phyloP scores from a whole-genome alignment of 2,797 vertebrate species.

The Muscicapa striata region DNA sequence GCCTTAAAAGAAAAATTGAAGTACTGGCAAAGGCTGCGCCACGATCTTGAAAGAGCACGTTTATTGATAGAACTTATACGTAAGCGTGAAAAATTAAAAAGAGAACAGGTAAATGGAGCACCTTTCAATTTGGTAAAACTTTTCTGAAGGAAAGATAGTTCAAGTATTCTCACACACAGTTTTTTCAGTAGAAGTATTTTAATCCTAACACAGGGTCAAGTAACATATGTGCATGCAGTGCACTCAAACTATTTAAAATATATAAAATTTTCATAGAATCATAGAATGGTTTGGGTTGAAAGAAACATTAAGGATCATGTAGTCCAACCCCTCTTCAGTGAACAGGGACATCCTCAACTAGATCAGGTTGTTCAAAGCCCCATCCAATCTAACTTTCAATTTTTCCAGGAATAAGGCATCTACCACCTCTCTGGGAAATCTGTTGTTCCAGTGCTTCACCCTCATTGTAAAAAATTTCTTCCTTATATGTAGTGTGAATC shows the following conservation, averaged over 20 bases:
- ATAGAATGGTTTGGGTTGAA: not conserved
- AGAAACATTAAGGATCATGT: not conserved
- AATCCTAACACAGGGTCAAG: not conserved
- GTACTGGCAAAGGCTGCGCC: conserved; percentile 94
- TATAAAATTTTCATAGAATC: not conserved
- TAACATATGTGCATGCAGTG: fast-evolving
- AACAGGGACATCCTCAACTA: not conserved
- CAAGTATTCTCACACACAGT: not conserved
- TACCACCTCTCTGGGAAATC: not conserved
- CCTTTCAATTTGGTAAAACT: not conserved
- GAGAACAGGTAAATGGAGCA: conserved; percentile 86
- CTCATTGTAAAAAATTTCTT: not conserved
- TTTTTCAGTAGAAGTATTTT: not conserved
- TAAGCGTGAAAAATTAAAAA: conserved; percentile 97
- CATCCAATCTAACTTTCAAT: fast-evolving
- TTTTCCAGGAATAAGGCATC: not conserved
- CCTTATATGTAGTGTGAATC: not conserved
- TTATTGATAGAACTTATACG: conserved; percentile 94
- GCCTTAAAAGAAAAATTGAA: conserved; percentile 94
- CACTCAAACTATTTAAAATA: not conserved
- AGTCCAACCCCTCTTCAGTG: not conserved
- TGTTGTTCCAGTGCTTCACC: not conserved
- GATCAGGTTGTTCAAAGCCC: not conserved
- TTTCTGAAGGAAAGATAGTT: not conserved
- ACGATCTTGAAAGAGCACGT: conserved; percentile 93